A percentile compares a stretch with the other conserved stretches of the same genome.
These are phyloP conservation scores for Sphaerodactylus townsendi DNA, from an alignment of 2,113 vertebrate genomes.

Conservation along the genomic window DNA sequence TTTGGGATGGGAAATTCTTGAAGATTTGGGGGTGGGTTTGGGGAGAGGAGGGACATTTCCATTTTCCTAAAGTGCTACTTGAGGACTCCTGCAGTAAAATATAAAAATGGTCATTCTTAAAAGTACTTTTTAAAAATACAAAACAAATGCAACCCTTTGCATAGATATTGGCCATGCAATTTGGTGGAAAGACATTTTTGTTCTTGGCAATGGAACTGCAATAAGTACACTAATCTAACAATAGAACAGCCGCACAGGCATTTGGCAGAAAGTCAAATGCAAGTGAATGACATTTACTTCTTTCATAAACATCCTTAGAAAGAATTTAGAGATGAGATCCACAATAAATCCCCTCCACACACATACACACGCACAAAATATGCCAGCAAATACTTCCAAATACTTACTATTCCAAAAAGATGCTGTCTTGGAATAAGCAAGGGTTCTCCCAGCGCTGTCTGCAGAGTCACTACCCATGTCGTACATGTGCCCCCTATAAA, in stretches of 20 bases:
- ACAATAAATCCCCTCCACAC: background rate
- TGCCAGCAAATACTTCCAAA: background rate
- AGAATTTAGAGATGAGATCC: fast-evolving
- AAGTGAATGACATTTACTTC: background rate
- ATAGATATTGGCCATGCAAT: background rate
- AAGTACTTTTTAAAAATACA: background rate
- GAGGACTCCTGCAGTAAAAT: background rate
- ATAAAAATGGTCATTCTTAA: background rate
- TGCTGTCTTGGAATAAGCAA: fast-evolving
- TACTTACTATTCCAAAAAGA: constrained; percentile 51
- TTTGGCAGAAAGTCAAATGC: too few species aligned
- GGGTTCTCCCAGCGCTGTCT: background rate
- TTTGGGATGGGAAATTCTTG: too few species aligned
- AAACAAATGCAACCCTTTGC: background rate
- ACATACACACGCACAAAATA: too few species aligned
- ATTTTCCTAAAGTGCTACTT: background rate
- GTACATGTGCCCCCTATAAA: constrained; percentile 50
- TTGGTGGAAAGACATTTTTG: too few species aligned
- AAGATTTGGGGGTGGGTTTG: too few species aligned
- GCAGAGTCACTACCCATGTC: background rate
- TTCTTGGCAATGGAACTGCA: too few species aligned
- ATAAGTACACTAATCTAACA: too few species aligned
- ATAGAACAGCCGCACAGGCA: too few species aligned
- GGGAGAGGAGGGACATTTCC: too few species aligned
- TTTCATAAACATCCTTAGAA: background rate